These are phyloP conservation scores for Margaritifera margaritifera DNA, from an alignment of 2,888 invertebrate species.

Conservation along the genomic window DNA sequence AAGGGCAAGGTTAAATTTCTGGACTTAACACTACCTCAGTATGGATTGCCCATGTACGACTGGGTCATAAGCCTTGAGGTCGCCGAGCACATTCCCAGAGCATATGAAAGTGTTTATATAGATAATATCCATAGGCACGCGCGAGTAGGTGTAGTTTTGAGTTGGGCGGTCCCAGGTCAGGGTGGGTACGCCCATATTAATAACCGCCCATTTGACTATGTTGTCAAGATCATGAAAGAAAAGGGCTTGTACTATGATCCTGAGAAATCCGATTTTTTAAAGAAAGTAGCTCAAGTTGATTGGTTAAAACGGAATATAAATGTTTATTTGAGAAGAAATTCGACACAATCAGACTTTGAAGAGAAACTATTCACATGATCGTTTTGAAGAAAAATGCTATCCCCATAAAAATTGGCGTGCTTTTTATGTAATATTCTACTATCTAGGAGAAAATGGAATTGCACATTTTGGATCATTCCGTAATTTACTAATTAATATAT, in stretches of 20 bases:
- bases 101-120: constrained; percentile 38
- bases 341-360: constrained; percentile 7
- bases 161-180: constrained; percentile 49
- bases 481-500: no score
- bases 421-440: no score
- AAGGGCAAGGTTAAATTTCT: constrained; percentile 42
- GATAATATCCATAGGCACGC: constrained; percentile 44
- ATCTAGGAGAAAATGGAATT: no score
- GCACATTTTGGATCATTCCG: no score
- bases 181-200: constrained; percentile 42
- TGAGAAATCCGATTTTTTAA: constrained; percentile 16
- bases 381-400: no score
- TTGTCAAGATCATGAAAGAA: constrained; percentile 18
- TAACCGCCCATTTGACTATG: constrained; percentile 33
- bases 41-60: constrained; percentile 43
- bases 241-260: constrained; percentile 31
- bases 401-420: no score
- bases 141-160: constrained; percentile 39
- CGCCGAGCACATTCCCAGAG: constrained; percentile 48
- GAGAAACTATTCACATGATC: constrained; percentile 22
- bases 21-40: constrained; percentile 49
- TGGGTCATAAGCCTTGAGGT: constrained; percentile 50
- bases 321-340: constrained; percentile 26
- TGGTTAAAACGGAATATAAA: constrained; percentile 41
- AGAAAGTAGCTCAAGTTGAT: constrained; percentile 19